A percentile compares a stretch with the other conserved stretches of the same genome.
Conservation (phyloP, 2,113 vertebrate genomes). For the Neotoma lepida region DNA sequence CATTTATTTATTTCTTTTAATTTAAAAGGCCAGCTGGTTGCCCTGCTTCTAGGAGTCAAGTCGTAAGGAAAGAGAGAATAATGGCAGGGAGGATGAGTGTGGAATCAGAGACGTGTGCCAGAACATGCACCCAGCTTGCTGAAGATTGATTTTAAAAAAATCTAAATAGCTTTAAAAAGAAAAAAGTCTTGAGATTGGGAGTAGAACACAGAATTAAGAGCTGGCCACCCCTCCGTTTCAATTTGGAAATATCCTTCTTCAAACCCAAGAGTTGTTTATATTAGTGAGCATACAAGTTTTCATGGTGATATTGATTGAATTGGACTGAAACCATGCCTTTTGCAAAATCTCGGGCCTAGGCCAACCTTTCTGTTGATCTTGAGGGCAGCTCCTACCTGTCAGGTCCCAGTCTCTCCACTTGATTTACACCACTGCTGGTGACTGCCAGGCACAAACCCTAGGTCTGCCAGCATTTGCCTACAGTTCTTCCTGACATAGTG, state of each 20-base stretch:
- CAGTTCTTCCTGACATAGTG: background rate
- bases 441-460: background rate
- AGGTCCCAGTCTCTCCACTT: background rate
- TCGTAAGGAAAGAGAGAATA: background rate
- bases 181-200: background rate
- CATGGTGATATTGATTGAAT: background rate
- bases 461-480: background rate
- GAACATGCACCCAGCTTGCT: background rate
- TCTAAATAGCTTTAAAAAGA: slow-evolving; percentile 5
- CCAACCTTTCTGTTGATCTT: slow-evolving; percentile 56
- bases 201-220: slow-evolving; percentile 50
- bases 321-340: slow-evolving; percentile 53
- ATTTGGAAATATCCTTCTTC: slow-evolving; percentile 11
- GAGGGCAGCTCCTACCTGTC: slow-evolving; percentile 26
- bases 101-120: background rate
- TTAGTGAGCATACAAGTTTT: slow-evolving; percentile 24
- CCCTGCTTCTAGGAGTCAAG: background rate
- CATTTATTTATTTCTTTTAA: background rate
- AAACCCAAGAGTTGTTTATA: slow-evolving; percentile 40
- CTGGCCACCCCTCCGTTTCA: slow-evolving; percentile 32
- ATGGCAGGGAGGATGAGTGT: background rate
- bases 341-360: background rate
- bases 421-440: background rate
- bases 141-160: background rate
- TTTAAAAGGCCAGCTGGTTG: background rate